phyloP scores from a whole-genome alignment of 2,113 vertebrate genomes.

The Myiopsitta monachus region DNA sequence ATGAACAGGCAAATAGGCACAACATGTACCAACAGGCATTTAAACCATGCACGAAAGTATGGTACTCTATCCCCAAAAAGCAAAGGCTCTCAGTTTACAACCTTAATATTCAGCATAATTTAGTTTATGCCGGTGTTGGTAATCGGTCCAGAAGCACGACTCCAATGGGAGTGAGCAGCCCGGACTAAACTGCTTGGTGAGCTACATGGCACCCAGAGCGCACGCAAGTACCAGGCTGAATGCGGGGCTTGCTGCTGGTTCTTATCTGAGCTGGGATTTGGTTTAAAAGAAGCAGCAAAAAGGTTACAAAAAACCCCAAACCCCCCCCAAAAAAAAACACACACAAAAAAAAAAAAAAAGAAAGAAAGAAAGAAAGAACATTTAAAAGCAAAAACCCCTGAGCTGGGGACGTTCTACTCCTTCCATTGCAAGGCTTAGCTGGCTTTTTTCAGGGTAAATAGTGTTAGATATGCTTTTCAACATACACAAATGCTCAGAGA shows the following conservation, averaged over 20 bases:
- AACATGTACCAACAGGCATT: neutral
- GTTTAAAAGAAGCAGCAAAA: neutral
- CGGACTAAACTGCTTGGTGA: accelerated
- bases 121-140: neutral
- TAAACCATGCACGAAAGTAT: accelerated
- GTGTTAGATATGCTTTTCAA: neutral
- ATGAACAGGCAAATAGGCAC: neutral
- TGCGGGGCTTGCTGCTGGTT: neutral
- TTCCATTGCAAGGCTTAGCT: neutral
- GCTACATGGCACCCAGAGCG: neutral
- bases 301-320: neutral
- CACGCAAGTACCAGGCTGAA: accelerated
- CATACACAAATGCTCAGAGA: neutral
- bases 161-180: neutral
- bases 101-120: neutral
- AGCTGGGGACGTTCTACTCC: neutral
- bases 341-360: too few species aligned
- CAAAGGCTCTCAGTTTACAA: neutral
- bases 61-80: neutral
- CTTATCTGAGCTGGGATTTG: neutral
- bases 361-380: neutral
- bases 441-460: neutral
- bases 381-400: neutral
- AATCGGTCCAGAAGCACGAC: accelerated
- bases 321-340: neutral